Base-by-base conservation (phyloP, 1,140 invertebrate genomes). In the Holotrichia oblita region DNA sequence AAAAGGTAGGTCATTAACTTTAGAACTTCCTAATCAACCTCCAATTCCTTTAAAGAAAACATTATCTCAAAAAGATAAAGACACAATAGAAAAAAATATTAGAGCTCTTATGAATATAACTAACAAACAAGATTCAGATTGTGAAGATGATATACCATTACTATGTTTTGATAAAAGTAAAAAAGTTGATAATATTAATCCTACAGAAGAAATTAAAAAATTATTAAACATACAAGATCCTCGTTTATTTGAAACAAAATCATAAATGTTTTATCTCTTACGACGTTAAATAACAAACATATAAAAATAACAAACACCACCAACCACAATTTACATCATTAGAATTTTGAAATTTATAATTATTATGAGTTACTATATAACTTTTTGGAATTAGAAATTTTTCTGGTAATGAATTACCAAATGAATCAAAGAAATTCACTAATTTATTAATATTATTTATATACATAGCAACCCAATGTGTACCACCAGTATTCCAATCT, bases 161-260 rank as follows among this genome's bases (percentile, higher is more conserved):
- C 44, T 48, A 17, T 48, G 44, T 48, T 48, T 48, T 48, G 44
- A 48, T 48, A 48, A 48, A 48, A 48, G 44, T 48, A 48, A 48
- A 48, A 10, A 48, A 48, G 44, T 48, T 48, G 44, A 48, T 14
- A 48, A 48, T 48, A 48, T 48, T 48, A 48, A 48, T 48, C 44
- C 44, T 14, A 48, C 44, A 48, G 44, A 48, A 48, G 44, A 48
- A 48, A 48, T 48, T 48, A 48, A 48, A 48, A 48, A 48, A 48
- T 48, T 48, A 48, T 48, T 48, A 48, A 48, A 48, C n/a, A 48
- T 48, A 48, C 44, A 48, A 48, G 44, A 48, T 48, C 44, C 44
- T 48, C 44, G 44, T 48, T 48, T 48, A 48, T 48, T 48, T 48
- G 44, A 48, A 48, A 48, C 44, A 48, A 48, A 48, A 8, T 48